Evolutionary conservation across 23 tunicate species (phyloP).

Genomic region (Phallusia fumigata): DNA sequence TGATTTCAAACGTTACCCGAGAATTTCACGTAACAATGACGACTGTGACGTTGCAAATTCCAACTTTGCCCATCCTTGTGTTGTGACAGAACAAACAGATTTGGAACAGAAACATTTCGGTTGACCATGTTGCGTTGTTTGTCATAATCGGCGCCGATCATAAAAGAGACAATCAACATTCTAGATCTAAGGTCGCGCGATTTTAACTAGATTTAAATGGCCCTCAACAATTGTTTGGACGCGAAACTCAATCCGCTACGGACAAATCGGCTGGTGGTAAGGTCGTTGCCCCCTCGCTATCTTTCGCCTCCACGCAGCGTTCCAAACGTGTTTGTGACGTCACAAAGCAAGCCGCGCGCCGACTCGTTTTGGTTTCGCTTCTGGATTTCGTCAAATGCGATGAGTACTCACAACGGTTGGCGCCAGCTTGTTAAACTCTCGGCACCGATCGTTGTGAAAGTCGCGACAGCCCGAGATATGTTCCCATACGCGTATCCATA

Average conservation of each 20-base stretch:
- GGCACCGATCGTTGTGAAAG: neutral
- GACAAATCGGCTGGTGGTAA: neutral
- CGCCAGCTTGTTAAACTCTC: neutral
- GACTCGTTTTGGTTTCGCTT: slow-evolving; percentile 9
- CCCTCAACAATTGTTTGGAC: neutral
- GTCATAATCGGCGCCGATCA: neutral
- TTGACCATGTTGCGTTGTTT: neutral
- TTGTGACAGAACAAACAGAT: neutral
- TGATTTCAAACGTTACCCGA: neutral
- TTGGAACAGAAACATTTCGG: neutral
- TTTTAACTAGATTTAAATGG: neutral
- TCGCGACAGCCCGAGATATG: neutral
- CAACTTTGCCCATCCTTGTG: neutral
- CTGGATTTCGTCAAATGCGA: slow-evolving; percentile 1
- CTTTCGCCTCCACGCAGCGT: neutral
- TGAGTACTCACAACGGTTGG: neutral
- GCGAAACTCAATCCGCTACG: neutral
- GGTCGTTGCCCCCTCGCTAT: neutral
- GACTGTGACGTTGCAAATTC: neutral
- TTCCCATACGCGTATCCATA: slow-evolving; percentile 5
- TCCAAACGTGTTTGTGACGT: neutral
- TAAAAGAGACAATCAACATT: neutral
- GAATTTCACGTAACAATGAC: neutral
- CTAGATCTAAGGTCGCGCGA: neutral
- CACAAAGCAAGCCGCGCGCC: neutral